Conservation (phyloP, 1,140 invertebrate species). For the Drosophila sturtevanti region DNA sequence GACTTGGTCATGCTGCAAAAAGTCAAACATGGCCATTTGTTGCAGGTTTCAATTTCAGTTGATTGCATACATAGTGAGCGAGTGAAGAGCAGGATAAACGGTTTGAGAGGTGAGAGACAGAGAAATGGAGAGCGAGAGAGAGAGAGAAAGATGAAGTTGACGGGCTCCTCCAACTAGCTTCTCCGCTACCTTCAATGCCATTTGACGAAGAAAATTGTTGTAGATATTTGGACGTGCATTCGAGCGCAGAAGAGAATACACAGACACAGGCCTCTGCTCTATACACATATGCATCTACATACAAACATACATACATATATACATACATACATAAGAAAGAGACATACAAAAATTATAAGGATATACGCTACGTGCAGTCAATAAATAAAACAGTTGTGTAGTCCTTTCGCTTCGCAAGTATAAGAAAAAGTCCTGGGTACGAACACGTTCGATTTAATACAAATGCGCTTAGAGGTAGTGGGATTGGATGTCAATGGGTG, state of each 20-base stretch:
- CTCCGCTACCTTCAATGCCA: constrained; percentile 47
- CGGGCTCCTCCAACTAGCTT: constrained; percentile 10
- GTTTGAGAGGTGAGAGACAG: not conserved
- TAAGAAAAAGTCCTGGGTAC: constrained; percentile 25
- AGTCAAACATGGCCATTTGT: constrained; percentile 75
- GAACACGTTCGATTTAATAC: constrained; percentile 77
- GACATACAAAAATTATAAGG: constrained; percentile 77
- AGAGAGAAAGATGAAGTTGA: not conserved
- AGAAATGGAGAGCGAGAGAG: not conserved
- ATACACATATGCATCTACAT: constrained; percentile 48
- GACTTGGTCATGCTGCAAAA: constrained; percentile 60
- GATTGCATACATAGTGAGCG: constrained; percentile 59
- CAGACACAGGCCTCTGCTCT: constrained; percentile 32
- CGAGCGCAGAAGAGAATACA: constrained; percentile 68
- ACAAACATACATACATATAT: constrained; percentile 33
- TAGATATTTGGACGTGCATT: constrained; percentile 77
- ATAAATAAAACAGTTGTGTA: constrained; percentile 78
- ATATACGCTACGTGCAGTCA: constrained; percentile 77
- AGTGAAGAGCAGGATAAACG: not conserved
- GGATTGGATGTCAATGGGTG: constrained; percentile 8
- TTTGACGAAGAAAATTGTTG: constrained; percentile 69
- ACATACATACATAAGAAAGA: constrained; percentile 18
- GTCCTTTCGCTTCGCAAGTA: constrained; percentile 32
- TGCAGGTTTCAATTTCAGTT: constrained; percentile 78
- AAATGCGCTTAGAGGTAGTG: constrained; percentile 58